Base-by-base conservation (phyloP, 2,888 invertebrate genomes). In the Anorthoa munda region DNA sequence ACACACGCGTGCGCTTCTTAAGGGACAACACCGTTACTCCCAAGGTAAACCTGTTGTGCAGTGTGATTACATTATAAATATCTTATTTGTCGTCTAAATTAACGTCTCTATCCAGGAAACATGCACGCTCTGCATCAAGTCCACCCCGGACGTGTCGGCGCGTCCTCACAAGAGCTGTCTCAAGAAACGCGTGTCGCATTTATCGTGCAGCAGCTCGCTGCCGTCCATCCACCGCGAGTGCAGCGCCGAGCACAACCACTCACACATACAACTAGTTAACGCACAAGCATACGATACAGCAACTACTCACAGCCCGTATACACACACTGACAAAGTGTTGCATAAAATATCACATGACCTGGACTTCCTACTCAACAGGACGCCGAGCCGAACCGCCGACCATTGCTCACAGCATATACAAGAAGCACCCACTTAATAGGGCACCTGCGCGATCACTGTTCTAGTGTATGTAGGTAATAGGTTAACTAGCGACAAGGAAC, bases 281-380 rank as follows among this genome's bases (percentile, higher is more conserved):
- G 91, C 92, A 72, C 93, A 95, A 80, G 94, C 93, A 0, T 94
- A 94, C 67, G 50, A 55, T 92, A 94, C 81, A 94, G 93, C 45
- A 93, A 93, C 39, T 92, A 91, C 80, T 93, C 94, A 48, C 94
- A 95, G 85, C 92, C 94, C 78, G 91, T 92, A 45, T 0, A 93
- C 94, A 0, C 94, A 95, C 70, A 92, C 95, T 51, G 97, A 97
- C 86, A 97, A 97, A 73, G 98, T 98, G 97, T 94, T 98, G 66
- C 97, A 98, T 94, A 97, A 98, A 90, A 98, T 98, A 88, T 97
- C 98, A 2, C 97, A 98, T 89, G 98, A 98, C 94, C 95, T 98
- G 85, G 98, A 98, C 94, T 98, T 98, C 94, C 95, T 98, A 85
- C 95, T 98, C 77, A 98, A 98, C 93, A 97, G 98, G 79, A 97